A percentile compares a stretch with the other conserved stretches of the same genome.
Evolutionary conservation across 2,113 vertebrate genomes (phyloP).

Genomic region (Saccopteryx leptura): DNA sequence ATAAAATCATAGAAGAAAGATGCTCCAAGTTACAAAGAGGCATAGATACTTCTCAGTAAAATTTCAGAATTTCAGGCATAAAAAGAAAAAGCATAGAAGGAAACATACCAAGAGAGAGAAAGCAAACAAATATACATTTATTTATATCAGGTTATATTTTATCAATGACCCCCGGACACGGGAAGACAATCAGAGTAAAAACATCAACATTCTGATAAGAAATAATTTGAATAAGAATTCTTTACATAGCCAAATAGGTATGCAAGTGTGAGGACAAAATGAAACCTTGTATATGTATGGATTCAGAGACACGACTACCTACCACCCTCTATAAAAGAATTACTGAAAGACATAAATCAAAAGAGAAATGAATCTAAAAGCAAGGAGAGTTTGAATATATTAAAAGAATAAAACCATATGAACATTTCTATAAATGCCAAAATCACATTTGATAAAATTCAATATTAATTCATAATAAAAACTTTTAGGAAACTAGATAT

Average conservation of each 20-base stretch:
- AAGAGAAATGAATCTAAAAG: constrained; percentile 24
- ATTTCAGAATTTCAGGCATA: constrained; percentile 32
- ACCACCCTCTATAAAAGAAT: neutral
- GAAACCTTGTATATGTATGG: neutral
- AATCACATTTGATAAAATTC: constrained; percentile 39
- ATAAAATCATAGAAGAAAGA: constrained; percentile 21
- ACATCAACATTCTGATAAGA: constrained; percentile 2
- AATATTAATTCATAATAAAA: neutral
- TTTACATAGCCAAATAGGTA: neutral
- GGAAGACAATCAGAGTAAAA: constrained; percentile 1
- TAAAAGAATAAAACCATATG: neutral
- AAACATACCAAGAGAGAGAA: neutral
- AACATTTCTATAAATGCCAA: neutral
- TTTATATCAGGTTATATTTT: constrained; percentile 15
- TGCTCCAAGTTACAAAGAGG: neutral
- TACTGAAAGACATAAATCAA: neutral
- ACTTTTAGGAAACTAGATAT: constrained; percentile 14
- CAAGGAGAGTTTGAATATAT: neutral
- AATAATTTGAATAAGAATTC: neutral
- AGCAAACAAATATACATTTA: constrained; percentile 17
- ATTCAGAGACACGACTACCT: neutral
- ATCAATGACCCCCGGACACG: neutral
- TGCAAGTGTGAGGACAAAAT: neutral
- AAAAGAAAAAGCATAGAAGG: neutral
- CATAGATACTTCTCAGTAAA: neutral